Evolutionary conservation across 2,113 vertebrate species (phyloP).

Genomic region (Poecile atricapillus): DNA sequence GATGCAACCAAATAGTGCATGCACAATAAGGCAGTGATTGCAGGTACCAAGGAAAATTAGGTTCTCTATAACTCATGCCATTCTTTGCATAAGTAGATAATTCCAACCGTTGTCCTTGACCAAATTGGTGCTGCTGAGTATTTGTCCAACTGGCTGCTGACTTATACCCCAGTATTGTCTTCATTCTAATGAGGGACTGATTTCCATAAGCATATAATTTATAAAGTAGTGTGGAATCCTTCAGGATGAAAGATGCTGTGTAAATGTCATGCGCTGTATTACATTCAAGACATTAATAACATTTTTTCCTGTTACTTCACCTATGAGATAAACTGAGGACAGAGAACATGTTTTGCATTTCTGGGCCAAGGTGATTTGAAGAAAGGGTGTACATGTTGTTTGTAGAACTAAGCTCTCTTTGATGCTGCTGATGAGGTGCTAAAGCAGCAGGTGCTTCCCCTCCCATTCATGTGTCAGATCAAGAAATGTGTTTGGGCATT

Average conservation of each 20-base stretch:
- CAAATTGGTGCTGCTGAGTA: neutral
- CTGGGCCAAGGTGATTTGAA: neutral
- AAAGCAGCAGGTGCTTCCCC: neutral
- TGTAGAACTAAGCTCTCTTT: neutral
- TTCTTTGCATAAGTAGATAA: neutral
- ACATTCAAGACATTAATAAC: neutral
- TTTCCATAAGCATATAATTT: slow-evolving; percentile 29
- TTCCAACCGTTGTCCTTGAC: slow-evolving; percentile 23
- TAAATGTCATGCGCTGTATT: neutral
- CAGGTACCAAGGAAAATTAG: slow-evolving; percentile 20
- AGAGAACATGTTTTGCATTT: neutral
- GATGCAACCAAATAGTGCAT: neutral
- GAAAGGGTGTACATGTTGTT: neutral
- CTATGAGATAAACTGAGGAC: neutral
- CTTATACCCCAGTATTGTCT: neutral
- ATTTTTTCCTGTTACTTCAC: slow-evolving; percentile 3
- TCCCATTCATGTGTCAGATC: neutral
- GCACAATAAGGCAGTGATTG: slow-evolving; percentile 12
- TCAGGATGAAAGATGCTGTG: slow-evolving; percentile 25
- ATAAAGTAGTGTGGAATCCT: slow-evolving; percentile 23
- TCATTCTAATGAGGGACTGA: neutral
- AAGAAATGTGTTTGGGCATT: neutral
- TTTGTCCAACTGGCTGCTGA: slow-evolving; percentile 28
- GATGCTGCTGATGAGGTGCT: neutral
- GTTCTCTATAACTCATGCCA: neutral